phyloP scores from a whole-genome alignment of 2,888 invertebrate genomes.

The Lasioglossum morio region DNA sequence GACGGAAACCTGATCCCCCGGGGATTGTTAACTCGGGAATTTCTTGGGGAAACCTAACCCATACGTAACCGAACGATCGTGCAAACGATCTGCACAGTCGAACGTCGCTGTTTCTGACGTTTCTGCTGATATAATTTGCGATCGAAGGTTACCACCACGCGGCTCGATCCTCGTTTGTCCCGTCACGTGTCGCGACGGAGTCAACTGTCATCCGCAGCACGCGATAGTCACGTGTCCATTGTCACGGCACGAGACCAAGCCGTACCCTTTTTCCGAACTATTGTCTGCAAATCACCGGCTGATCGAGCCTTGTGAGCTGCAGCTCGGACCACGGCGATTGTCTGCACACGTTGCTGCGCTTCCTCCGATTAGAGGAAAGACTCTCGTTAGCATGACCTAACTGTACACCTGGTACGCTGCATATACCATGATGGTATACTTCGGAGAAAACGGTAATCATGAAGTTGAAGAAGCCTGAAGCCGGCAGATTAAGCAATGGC shows the following conservation, averaged over 20 bases:
- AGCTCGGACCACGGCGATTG: conserved; percentile 61
- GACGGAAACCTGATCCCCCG: neutral
- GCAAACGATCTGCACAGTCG: conserved; percentile 30
- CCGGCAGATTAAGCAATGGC: neutral
- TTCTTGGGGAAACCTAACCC: conserved; percentile 13
- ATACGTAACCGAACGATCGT: conserved; percentile 8
- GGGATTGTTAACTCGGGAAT: conserved; percentile 16
- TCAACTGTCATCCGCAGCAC: conserved; percentile 74
- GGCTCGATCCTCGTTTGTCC: conserved; percentile 65
- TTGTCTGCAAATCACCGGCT: conserved; percentile 74
- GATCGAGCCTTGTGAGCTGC: conserved; percentile 60
- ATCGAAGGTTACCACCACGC: conserved; percentile 26
- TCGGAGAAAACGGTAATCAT: neutral
- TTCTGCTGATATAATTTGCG: conserved; percentile 59
- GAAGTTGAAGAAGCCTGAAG: neutral
- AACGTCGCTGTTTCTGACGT: conserved; percentile 48
- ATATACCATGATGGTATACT: neutral
- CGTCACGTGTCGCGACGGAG: conserved; percentile 69
- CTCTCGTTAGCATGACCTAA: conserved; percentile 60
- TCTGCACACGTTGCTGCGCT: conserved; percentile 40
- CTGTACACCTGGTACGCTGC: neutral
- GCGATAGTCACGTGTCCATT: conserved; percentile 74
- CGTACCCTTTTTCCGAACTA: conserved; percentile 71
- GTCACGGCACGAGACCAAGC: conserved; percentile 63
- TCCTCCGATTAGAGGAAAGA: conserved; percentile 43